Percentiles rank a stretch among this genome's conserved stretches.
phyloP scores from a whole-genome alignment of 2,113 vertebrate species.

The Grus americana region DNA sequence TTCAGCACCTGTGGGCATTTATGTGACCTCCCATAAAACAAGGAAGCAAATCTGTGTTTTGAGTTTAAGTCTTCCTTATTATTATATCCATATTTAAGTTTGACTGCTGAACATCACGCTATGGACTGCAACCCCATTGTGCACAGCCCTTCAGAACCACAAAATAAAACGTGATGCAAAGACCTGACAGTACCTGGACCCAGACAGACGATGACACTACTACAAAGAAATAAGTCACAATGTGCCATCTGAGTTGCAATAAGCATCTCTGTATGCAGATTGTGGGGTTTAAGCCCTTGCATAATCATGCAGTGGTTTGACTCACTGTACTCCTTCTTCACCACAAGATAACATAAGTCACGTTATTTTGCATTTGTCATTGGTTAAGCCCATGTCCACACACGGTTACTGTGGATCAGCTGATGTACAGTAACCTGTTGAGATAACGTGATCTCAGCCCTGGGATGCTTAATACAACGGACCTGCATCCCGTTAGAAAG shows the following conservation, averaged over 20 bases:
- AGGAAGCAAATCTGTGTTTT: neutral
- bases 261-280: neutral
- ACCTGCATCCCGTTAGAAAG: neutral
- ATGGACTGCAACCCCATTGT: neutral
- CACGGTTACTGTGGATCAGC: neutral
- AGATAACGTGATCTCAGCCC: neutral
- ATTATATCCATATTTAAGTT: neutral
- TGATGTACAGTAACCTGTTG: neutral
- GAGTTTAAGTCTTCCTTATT: neutral
- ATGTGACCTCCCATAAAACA: neutral
- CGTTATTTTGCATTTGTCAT: neutral
- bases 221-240: neutral
- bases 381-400: neutral
- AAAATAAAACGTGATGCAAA: neutral
- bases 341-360: neutral
- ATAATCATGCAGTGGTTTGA: neutral
- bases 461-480: neutral
- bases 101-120: neutral
- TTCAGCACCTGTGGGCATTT: neutral
- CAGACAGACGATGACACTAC: neutral
- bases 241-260: neutral
- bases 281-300: neutral
- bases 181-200: neutral
- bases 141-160: neutral
- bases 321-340: neutral